phyloP scores from a whole-genome alignment of 2,888 invertebrate genomes.

The Drosophila buzzatii region DNA sequence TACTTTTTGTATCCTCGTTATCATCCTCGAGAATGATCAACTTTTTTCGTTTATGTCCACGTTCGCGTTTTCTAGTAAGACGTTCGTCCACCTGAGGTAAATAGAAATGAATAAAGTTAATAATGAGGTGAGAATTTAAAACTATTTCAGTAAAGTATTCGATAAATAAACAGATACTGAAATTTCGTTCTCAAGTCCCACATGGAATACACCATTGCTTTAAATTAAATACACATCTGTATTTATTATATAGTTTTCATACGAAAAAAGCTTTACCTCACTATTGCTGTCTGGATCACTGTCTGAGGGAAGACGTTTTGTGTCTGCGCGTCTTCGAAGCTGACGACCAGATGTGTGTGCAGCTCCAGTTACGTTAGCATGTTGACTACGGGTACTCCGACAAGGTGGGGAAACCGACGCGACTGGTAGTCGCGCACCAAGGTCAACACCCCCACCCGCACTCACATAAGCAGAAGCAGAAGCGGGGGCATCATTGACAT shows the following conservation, averaged over 20 bases:
- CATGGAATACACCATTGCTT: not conserved
- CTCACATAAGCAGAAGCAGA: conserved; percentile 10
- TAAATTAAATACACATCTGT: not conserved
- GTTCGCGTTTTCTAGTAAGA: conserved; percentile 28
- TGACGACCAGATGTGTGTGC: conserved; percentile 55
- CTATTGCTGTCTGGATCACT: conserved; percentile 72
- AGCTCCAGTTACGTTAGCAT: conserved; percentile 43
- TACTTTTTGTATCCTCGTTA: conserved; percentile 16
- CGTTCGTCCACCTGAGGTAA: conserved; percentile 60
- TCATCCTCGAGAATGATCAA: conserved; percentile 65
- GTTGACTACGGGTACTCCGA: conserved; percentile 47
- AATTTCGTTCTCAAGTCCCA: not conserved
- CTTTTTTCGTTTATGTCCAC: conserved; percentile 56
- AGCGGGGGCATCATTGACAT: conserved; percentile 35
- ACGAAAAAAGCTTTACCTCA: conserved; percentile 77
- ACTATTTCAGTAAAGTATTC: not conserved
- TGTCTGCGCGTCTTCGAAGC: conserved; percentile 50
- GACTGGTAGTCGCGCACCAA: conserved; percentile 66
- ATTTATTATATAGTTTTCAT: not conserved
- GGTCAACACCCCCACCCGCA: conserved; percentile 37
- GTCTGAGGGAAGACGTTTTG: conserved; percentile 36
- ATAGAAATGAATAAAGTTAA: not conserved
- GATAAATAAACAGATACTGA: not conserved
- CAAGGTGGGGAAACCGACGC: conserved; percentile 45
- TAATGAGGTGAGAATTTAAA: not conserved